These are phyloP conservation scores for Mobula hypostoma DNA, from an alignment of 2,113 vertebrate genomes.

Conservation along the genomic window DNA sequence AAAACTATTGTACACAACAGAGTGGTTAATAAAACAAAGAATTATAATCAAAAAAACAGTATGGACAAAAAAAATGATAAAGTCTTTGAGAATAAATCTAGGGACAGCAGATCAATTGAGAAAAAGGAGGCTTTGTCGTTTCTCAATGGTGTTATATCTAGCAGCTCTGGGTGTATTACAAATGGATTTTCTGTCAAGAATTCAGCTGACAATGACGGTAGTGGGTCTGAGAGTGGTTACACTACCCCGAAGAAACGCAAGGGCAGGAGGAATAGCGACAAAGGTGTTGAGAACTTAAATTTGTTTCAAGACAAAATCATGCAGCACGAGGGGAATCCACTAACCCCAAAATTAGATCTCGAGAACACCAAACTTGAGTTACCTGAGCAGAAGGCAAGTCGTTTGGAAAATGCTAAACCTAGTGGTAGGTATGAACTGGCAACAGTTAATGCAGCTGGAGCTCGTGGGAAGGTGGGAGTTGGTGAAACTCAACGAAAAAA, in stretches of 20 bases:
- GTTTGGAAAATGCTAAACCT: slow-evolving; percentile 62
- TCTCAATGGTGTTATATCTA: slow-evolving; percentile 78
- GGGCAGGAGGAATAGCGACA: slow-evolving; percentile 76
- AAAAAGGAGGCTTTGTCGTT: slow-evolving; percentile 70
- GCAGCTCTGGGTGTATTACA: slow-evolving; percentile 68
- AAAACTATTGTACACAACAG: slow-evolving; percentile 64
- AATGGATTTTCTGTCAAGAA: slow-evolving; percentile 82
- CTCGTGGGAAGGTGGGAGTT: slow-evolving; percentile 55
- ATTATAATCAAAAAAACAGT: slow-evolving; percentile 75
- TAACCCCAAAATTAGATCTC: slow-evolving; percentile 65
- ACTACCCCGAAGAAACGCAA: slow-evolving; percentile 87
- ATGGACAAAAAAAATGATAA: slow-evolving; percentile 92
- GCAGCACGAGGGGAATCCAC: slow-evolving; percentile 59
- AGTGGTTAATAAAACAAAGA: slow-evolving; percentile 73
- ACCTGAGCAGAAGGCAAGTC: slow-evolving; percentile 64
- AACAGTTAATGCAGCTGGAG: slow-evolving; percentile 46
- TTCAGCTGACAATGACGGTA: slow-evolving; percentile 81
- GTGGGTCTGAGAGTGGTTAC: slow-evolving; percentile 87
- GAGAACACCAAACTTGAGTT: slow-evolving; percentile 65
- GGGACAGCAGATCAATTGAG: slow-evolving; percentile 67
- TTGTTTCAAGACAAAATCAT: slow-evolving; percentile 75
- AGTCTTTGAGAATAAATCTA: slow-evolving; percentile 68
- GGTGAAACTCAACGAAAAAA: slow-evolving; percentile 75
- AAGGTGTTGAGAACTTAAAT: slow-evolving; percentile 74
- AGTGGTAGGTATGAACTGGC: slow-evolving; percentile 69